Percentiles rank a stretch among this genome's conserved stretches.
Conservation (phyloP, 2,113 vertebrate species). For the Mirza zaza region DNA sequence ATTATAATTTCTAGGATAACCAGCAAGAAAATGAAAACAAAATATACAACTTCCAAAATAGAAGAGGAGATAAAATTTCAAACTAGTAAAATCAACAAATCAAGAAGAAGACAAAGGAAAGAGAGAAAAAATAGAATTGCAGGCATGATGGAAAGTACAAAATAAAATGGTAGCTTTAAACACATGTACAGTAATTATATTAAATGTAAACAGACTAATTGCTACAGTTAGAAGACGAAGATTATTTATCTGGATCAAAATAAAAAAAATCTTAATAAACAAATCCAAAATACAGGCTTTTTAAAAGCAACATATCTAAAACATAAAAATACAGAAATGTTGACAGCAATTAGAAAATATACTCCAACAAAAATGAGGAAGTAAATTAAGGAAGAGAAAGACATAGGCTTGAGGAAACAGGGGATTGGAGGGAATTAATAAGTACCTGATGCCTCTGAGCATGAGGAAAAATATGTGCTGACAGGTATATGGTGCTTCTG, state of each 20-base stretch:
- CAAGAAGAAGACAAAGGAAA: not conserved
- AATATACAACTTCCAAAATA: not conserved
- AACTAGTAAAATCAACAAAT: not conserved
- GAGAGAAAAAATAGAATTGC: not conserved
- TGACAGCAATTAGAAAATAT: not conserved
- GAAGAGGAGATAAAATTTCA: not conserved
- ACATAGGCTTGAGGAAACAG: not conserved
- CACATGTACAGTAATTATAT: not conserved
- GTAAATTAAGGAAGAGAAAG: not conserved
- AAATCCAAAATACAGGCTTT: not conserved
- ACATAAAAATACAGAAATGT: not conserved
- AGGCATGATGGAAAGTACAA: not conserved
- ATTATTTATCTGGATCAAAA: not conserved
- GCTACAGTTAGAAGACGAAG: not conserved
- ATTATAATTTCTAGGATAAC: not conserved
- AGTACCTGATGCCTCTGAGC: not conserved
- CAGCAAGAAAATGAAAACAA: not conserved
- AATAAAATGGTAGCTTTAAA: not conserved
- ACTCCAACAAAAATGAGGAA: not conserved
- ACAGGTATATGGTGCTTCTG: not conserved
- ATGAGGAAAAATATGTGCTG: not conserved
- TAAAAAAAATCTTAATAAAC: not conserved
- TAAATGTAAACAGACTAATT: not conserved
- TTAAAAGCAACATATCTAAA: conserved; percentile 13
- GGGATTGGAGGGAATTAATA: not conserved